Evolutionary conservation across 92 coral and sea anemone species (phyloP).

Genomic region (Heteractis magnifica): DNA sequence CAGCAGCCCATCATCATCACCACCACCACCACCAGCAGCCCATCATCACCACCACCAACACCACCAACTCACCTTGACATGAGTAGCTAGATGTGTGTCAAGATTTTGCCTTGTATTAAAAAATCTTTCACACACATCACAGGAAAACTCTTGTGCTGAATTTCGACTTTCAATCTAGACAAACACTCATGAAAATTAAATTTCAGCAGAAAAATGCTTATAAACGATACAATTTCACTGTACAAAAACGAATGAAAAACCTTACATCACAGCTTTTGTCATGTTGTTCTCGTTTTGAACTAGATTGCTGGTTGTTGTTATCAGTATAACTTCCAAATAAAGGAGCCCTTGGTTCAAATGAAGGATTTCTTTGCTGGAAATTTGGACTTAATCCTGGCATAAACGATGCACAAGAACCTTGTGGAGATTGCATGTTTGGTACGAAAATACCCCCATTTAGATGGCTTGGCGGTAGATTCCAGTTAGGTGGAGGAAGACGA

Average conservation of each 20-base stretch:
- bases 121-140: slow-evolving; percentile 75
- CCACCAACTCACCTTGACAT: slow-evolving; percentile 62
- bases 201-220: not conserved
- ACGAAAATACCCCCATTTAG: not conserved
- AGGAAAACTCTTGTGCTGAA: slow-evolving; percentile 42
- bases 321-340: not conserved
- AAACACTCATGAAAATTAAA: not conserved
- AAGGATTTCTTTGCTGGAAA: not conserved
- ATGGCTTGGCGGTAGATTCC: slow-evolving; percentile 28
- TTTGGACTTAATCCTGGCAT: not conserved
- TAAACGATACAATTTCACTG: not conserved
- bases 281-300: not conserved
- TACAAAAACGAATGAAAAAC: not conserved
- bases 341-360: slow-evolving; percentile 7
- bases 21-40: too few relatives aligned
- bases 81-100: slow-evolving; percentile 65
- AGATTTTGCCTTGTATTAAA: slow-evolving; percentile 59
- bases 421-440: not conserved
- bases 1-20: not conserved
- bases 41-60: not conserved
- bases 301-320: slow-evolving; percentile 1
- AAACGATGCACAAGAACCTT: not conserved
- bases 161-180: not conserved
- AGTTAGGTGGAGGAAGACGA: slow-evolving; percentile 71
- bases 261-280: not conserved